Conservation (phyloP, 1,140 invertebrate species). For the Apis florea region DNA sequence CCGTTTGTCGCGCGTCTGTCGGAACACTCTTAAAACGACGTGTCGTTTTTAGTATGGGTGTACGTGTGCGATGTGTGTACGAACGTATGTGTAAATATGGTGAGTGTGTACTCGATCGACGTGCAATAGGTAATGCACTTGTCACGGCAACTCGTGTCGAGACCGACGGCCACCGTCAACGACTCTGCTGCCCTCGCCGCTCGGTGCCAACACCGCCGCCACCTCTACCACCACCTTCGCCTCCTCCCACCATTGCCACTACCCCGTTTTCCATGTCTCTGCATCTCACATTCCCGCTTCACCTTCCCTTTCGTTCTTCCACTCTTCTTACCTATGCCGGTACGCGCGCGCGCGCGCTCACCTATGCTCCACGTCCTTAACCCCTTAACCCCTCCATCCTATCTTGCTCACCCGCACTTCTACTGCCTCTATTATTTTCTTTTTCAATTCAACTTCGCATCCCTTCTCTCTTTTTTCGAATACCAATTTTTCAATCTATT, state of each 20-base stretch:
- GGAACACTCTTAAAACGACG: constrained; percentile 57
- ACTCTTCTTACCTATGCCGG: not conserved
- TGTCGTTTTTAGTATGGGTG: constrained; percentile 63
- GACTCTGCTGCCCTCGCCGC: constrained; percentile 44
- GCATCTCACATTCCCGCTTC: not conserved
- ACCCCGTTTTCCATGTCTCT: not conserved
- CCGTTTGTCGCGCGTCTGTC: constrained; percentile 36
- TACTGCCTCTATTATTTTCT: not conserved
- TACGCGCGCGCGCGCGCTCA: not conserved
- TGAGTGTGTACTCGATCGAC: constrained; percentile 47
- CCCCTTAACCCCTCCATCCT: no score
- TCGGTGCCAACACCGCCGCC: constrained; percentile 19
- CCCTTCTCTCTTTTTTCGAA: not conserved
- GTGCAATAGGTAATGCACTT: constrained; percentile 52
- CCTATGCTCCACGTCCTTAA: not conserved
- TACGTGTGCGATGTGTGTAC: no score
- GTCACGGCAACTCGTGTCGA: constrained; percentile 32
- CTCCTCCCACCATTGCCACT: not conserved
- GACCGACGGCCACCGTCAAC: constrained; percentile 32
- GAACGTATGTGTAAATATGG: no score
- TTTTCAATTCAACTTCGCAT: not conserved
- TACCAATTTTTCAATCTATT: not conserved
- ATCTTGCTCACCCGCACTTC: not conserved
- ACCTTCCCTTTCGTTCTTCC: not conserved
- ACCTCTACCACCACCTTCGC: not conserved